Conservation (phyloP, 2,797 vertebrate genomes). For the Phalanger gymnotis region DNA sequence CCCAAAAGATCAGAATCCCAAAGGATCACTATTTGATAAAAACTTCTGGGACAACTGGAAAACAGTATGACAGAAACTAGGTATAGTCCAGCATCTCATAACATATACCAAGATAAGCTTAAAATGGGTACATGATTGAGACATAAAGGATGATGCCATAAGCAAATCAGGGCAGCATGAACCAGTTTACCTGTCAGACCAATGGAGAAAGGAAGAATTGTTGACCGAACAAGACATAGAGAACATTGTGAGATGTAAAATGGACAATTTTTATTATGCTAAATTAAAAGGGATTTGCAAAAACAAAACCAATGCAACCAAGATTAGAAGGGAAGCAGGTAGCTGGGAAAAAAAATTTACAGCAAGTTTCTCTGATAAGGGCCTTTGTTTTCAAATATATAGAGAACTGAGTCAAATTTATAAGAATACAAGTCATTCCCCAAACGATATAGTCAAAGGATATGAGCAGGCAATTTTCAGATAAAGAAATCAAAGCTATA, state of each 20-base stretch:
- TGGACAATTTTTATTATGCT: not conserved
- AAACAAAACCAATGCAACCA: not conserved
- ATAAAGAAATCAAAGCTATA: too few species aligned
- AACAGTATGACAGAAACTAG: too few species aligned
- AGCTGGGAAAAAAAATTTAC: not conserved
- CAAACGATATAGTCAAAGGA: too few species aligned
- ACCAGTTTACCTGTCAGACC: not conserved
- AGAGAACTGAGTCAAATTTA: not conserved
- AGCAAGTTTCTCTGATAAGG: not conserved
- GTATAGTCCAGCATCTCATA: too few species aligned
- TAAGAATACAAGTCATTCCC: too few species aligned
- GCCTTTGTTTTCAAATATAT: not conserved
- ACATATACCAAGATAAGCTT: not conserved
- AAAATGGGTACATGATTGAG: not conserved
- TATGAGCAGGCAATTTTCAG: too few species aligned
- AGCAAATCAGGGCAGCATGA: not conserved
- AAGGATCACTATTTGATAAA: too few species aligned
- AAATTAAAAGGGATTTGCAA: not conserved
- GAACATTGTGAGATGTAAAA: not conserved
- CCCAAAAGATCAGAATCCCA: too few species aligned
- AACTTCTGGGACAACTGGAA: too few species aligned
- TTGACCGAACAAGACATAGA: not conserved
- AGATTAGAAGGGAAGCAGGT: not conserved
- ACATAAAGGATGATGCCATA: not conserved
- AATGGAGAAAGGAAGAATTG: not conserved